phyloP scores from a whole-genome alignment of 2,113 vertebrate species.

The Odocoileus virginianus region DNA sequence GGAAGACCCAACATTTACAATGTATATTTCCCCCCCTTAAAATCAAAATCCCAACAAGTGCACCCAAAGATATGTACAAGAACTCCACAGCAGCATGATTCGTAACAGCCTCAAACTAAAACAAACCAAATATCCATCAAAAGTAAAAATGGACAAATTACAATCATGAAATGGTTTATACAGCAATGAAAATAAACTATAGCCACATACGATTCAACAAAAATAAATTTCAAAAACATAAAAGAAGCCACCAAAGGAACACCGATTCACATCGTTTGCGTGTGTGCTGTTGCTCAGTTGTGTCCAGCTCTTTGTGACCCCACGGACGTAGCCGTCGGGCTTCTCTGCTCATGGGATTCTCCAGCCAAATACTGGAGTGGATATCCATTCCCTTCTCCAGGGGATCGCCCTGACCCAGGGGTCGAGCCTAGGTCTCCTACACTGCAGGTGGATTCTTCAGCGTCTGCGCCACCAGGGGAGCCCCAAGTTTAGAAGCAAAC shows the following conservation, averaged over 20 bases:
- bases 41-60: neutral
- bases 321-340: neutral
- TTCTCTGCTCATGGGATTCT: neutral
- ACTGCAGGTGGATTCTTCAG: neutral
- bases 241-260: neutral
- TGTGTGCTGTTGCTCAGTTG: neutral
- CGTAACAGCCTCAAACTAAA: conserved; percentile 2
- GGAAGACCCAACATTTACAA: neutral
- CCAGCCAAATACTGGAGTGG: neutral
- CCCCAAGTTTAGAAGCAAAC: neutral
- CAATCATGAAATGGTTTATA: neutral
- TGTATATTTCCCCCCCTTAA: neutral
- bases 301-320: neutral
- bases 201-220: neutral
- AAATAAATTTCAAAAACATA: neutral
- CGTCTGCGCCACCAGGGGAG: neutral
- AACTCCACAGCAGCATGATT: conserved; percentile 17
- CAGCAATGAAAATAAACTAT: neutral
- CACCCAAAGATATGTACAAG: neutral
- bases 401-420: neutral
- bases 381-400: neutral
- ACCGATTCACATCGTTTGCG: neutral
- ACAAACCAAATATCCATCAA: neutral
- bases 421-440: neutral
- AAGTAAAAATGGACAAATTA: neutral